These are phyloP conservation scores for Berghia stephanieae DNA, from an alignment of 1,140 invertebrate genomes.

Conservation along the genomic window DNA sequence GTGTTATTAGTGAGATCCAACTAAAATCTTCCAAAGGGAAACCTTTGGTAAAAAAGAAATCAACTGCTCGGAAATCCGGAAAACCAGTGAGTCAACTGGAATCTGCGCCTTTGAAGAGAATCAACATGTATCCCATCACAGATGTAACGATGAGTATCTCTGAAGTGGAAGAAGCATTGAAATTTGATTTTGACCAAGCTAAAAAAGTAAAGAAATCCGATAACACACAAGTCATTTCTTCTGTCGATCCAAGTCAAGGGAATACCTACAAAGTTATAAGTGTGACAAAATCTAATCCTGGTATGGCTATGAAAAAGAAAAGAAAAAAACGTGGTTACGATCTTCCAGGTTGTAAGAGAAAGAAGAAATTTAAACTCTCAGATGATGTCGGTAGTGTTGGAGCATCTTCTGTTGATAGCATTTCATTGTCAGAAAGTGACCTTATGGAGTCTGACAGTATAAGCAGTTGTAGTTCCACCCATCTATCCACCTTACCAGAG, in stretches of 20 bases:
- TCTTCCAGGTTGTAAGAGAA: conserved; percentile 30
- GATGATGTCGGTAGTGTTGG: conserved; percentile 12
- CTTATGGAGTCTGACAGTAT: background rate
- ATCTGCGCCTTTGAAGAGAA: conserved; percentile 23
- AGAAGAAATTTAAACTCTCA: conserved; percentile 18
- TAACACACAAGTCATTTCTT: background rate
- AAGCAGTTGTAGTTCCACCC: no score
- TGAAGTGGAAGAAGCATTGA: conserved; percentile 25
- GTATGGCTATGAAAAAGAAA: conserved; percentile 7
- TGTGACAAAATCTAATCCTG: conserved; percentile 1
- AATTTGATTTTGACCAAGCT: background rate
- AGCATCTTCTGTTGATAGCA: conserved; percentile 23
- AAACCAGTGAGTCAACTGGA: conserved; percentile 9
- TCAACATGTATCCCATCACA: conserved; percentile 28
- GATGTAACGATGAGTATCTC: conserved; percentile 31
- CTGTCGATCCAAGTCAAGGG: background rate
- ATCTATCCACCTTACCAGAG: no score
- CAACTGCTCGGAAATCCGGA: conserved; percentile 31
- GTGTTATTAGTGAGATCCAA: no score
- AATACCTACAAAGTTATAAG: background rate
- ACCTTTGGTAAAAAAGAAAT: no score
- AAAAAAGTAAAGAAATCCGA: no score
- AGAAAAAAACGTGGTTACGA: conserved; percentile 18
- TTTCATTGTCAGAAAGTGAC: conserved; percentile 10
- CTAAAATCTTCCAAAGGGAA: no score